Evolutionary conservation across 2,888 invertebrate genomes (phyloP), one percentile per base, ranked within the genome.

Genomic region (Apantesis nais): DNA sequence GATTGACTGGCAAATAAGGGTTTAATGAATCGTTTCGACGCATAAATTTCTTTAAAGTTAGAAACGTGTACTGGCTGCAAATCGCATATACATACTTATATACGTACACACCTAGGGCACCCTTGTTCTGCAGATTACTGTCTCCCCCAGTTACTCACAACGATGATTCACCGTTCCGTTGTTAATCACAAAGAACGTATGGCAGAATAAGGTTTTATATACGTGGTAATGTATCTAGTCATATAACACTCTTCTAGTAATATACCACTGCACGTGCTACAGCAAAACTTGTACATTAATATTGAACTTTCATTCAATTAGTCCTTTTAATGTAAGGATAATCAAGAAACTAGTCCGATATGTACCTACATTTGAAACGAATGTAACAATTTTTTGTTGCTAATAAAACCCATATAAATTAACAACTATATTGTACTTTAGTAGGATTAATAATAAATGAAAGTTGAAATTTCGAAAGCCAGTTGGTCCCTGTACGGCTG

Each of bases 91-190:
- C 55, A 25, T 25, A 63, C 25, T 19, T 8, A 62, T 44, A 34
- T 58, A 67, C 55, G 58, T 62, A 64, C 25, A 65, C 63, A 70
- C 65, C 39, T 67, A 74, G 52, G 67, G 67, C 79, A 78, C 83
- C 82, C 86, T 77, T 77, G 76, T 76, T 75, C 76, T 70, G 71
- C 66, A 78, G 74, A 81, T 80, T 79, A 78, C 78, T 81, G 84
- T 86, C 88, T 89, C 89, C 90, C 90, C 89, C 87, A 85, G 86
- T 88, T 88, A 89, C 88, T 88, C 87, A 88, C 85, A 85, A 77
- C 83, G 91, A 91, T 94, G 94, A 94, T 87, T 94, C 94, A 94
- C 92, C 93, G 89, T 83, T 84, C 83, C 84, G 80, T 86, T 84
- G 80, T 82, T 86, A 85, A 85, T 88, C 87, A 91, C 88, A 87